Evolutionary conservation across 2,888 invertebrate genomes (phyloP).

Genomic region (Carcina quercana): DNA sequence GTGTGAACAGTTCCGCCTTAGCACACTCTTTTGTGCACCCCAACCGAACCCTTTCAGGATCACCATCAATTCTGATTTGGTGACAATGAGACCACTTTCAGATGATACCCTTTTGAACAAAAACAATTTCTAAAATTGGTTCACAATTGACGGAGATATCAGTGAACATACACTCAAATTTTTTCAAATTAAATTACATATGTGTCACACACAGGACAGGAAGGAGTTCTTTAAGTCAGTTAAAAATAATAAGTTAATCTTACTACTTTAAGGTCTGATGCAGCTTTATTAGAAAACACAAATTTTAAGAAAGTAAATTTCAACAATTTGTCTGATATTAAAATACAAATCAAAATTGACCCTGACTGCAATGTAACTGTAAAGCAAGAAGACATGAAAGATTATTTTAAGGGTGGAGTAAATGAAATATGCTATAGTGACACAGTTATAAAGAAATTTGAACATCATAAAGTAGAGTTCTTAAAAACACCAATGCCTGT

Average conservation of each 20-base stretch:
- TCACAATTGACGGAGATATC: no score
- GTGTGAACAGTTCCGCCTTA: no score
- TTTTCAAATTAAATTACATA: no score
- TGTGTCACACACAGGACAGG: no score
- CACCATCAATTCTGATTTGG: no score
- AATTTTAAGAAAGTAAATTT: constrained; percentile 32
- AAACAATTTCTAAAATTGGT: no score
- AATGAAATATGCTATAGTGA: constrained; percentile 5
- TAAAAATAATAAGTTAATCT: not conserved
- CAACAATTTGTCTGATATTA: constrained; percentile 35
- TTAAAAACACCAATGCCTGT: constrained; percentile 23
- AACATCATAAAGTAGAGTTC: constrained; percentile 4
- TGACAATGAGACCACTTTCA: no score
- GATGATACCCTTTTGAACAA: no score
- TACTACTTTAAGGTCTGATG: constrained; percentile 31
- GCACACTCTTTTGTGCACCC: no score
- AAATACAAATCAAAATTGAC: constrained; percentile 25
- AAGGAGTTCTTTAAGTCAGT: not conserved
- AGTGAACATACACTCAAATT: no score
- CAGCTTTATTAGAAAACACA: constrained; percentile 23
- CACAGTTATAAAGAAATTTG: constrained; percentile 23
- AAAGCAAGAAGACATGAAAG: constrained; percentile 13
- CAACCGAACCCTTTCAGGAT: no score
- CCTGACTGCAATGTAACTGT: constrained; percentile 10
- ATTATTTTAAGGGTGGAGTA: constrained; percentile 2